These are phyloP conservation scores for Himalopsyche kuldschensis DNA, from an alignment of 2,888 invertebrate species.

Conservation along the genomic window DNA sequence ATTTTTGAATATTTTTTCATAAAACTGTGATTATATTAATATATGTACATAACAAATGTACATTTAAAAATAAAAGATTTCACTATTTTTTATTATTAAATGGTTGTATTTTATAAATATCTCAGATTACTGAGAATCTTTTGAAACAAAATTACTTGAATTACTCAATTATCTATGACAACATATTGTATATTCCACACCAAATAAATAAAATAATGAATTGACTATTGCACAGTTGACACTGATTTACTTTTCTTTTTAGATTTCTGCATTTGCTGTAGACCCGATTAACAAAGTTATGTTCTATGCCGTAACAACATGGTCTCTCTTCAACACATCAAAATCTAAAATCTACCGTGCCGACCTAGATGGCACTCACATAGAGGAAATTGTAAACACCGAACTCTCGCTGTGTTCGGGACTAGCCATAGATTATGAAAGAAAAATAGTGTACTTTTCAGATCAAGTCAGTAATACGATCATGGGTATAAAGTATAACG, in stretches of 20 bases:
- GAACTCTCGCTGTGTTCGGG: conserved; percentile 50
- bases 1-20: too few species aligned
- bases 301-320: conserved; percentile 59
- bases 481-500: conserved; percentile 56
- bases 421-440: conserved; percentile 54
- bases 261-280: conserved; percentile 63
- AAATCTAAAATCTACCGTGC: conserved; percentile 58
- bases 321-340: conserved; percentile 43
- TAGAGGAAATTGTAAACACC: conserved; percentile 49
- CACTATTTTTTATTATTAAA: too few species aligned
- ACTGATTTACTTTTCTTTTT: conserved; percentile 39
- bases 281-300: conserved; percentile 64
- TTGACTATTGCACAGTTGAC: background rate
- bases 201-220: too few species aligned
- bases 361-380: conserved; percentile 57
- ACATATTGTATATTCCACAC: too few species aligned
- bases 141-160: too few species aligned
- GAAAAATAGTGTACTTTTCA: conserved; percentile 72
- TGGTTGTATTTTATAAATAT: too few species aligned
- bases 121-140: too few species aligned
- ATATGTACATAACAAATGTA: too few species aligned
- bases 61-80: too few species aligned
- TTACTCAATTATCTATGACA: too few species aligned
- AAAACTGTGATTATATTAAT: too few species aligned
- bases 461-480: conserved; percentile 64